Evolutionary conservation across 2,888 invertebrate genomes (phyloP), one percentile per base, ranked within the genome.

Genomic region (Meteorus colon): DNA sequence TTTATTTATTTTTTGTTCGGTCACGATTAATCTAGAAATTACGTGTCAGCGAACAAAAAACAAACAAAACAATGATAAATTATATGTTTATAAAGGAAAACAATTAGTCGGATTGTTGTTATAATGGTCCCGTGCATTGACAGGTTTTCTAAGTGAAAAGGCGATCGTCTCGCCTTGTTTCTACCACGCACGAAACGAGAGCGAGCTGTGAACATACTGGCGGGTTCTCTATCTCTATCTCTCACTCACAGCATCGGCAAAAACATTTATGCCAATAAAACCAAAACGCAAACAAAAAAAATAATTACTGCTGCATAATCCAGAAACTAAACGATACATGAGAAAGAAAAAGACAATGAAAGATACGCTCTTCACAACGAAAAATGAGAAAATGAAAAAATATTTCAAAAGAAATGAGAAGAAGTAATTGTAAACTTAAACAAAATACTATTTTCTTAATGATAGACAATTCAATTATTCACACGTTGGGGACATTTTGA

Each of bases 61-160:
- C 59, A 72, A n/a, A 75, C 24, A 60, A 63, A 37, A 67, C 60
- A 51, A 34, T 70, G 68, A 55, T 63, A 66, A 68, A 76, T 48
- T n/a, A 55, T 19, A 55, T 19, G 1, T 55, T 77, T 29, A 69
- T 62, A 81, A 85, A 86, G 82, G 82, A 86, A 80, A 82, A 80
- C 85, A 81, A 86, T 87, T 86, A 27, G 55, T 51, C 76, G 72
- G 63, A 73, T 72, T 65, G 31, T 74, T 24, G 63, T 76, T 76
- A 73, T 76, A 76, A 76, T 76, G 34, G 73, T 76, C 60, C 83
- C 87, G 83, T 88, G 80, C 86, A 86, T 89, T 87, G 85, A 88
- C 89, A 89, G 89, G 88, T 89, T 89, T 88, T 86, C 89, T 87
- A 89, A 89, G 84, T 88, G 88, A 89, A 84, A 71, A 83, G 85